Percentiles rank a stretch among this genome's conserved stretches.
These are phyloP conservation scores for Dasysyrphus albostriatus DNA, from an alignment of 2,888 invertebrate genomes.

Conservation along the genomic window DNA sequence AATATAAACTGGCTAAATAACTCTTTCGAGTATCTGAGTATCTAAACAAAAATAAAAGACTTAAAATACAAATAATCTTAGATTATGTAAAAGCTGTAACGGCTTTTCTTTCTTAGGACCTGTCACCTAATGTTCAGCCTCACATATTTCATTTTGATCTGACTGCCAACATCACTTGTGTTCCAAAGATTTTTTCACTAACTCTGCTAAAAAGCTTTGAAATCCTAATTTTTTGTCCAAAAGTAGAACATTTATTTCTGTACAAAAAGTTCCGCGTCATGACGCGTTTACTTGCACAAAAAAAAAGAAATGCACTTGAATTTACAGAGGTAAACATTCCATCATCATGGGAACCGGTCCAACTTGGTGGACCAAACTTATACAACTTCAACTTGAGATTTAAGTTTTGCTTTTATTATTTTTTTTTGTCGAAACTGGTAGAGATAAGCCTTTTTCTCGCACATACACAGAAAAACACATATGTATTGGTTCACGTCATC, in stretches of 20 bases:
- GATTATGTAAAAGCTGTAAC: no score
- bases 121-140: no score
- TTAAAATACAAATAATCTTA: no score
- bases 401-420: not conserved
- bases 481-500: constrained; percentile 45
- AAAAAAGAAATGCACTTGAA: constrained; percentile 52
- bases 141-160: no score
- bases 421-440: not conserved
- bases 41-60: no score
- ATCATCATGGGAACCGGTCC: constrained; percentile 68
- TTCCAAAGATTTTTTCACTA: no score
- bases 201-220: no score
- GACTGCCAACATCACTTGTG: no score
- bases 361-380: constrained; percentile 15
- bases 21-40: no score
- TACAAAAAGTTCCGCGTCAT: not conserved
- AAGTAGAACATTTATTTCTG: not conserved
- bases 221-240: not conserved
- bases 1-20: no score
- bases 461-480: not conserved
- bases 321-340: constrained; percentile 62
- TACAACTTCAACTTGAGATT: constrained; percentile 43
- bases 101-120: no score
- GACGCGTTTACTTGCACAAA: constrained; percentile 7
- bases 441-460: constrained; percentile 32